A percentile compares a stretch with the other conserved stretches of the same genome.
phyloP scores from a whole-genome alignment of 2,797 vertebrate species.

The Mallotus villosus region DNA sequence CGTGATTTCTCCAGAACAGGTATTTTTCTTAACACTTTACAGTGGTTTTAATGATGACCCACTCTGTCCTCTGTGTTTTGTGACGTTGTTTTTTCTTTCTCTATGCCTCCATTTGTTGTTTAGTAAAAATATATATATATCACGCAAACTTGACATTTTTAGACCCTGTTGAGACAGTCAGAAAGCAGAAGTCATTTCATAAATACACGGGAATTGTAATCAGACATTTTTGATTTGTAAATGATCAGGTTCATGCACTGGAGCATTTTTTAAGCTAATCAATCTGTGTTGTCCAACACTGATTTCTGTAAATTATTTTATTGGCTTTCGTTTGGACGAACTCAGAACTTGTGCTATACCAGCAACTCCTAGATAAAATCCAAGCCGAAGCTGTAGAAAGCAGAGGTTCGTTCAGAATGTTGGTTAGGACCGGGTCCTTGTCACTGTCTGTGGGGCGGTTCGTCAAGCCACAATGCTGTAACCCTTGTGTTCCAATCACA shows the following conservation, averaged over 20 bases:
- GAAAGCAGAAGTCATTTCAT: constrained; percentile 16
- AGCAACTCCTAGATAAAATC: neutral
- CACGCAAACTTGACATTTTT: constrained; percentile 50
- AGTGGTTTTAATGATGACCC: constrained; percentile 63
- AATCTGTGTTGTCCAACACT: constrained; percentile 67
- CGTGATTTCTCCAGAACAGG: constrained; percentile 51
- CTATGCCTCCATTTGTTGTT: constrained; percentile 64
- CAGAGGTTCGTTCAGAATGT: constrained; percentile 26
- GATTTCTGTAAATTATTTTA: constrained; percentile 65
- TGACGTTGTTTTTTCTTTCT: constrained; percentile 53
- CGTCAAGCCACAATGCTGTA: constrained; percentile 17
- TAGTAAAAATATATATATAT: constrained; percentile 52
- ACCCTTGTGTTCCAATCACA: constrained; percentile 22
- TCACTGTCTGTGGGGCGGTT: constrained; percentile 45
- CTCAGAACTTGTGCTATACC: constrained; percentile 39
- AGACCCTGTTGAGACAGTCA: constrained; percentile 35
- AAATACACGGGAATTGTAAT: constrained; percentile 30
- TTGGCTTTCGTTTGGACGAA: constrained; percentile 65
- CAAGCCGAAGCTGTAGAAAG: constrained; percentile 1
- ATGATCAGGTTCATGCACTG: constrained; percentile 49
- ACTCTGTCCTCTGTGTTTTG: constrained; percentile 62
- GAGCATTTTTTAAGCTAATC: constrained; percentile 33
- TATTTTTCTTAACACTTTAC: constrained; percentile 56
- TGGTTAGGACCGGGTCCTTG: constrained; percentile 26
- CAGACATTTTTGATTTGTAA: constrained; percentile 46